phyloP scores from a whole-genome alignment of 64 coral and sea anemone species.

The Acropora tenuis region DNA sequence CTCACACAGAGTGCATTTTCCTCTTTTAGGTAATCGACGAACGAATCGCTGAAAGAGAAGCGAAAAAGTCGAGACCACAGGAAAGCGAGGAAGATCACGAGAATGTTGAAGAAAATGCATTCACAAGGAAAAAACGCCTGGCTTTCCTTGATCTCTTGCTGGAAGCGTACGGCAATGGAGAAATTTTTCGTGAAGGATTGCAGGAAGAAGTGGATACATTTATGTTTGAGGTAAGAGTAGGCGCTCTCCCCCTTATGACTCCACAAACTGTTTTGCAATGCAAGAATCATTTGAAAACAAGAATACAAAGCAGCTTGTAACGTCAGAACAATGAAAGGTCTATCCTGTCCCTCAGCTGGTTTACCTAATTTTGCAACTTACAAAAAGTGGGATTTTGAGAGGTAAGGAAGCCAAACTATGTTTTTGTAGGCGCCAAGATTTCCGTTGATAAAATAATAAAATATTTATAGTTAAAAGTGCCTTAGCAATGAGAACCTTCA shows the following conservation, averaged over 20 bases:
- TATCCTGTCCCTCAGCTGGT: no score
- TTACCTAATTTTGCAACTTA: no score
- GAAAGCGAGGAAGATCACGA: background rate
- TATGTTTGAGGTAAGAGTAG: constrained; percentile 71
- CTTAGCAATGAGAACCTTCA: no score
- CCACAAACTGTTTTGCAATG: no score
- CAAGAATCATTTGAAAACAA: no score
- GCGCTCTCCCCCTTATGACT: background rate
- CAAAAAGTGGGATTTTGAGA: no score
- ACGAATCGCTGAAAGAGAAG: constrained; percentile 42
- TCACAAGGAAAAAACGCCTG: constrained; percentile 13
- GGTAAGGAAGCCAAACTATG: no score
- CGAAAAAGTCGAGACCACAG: background rate
- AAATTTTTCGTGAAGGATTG: constrained; percentile 67
- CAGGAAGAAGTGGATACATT: constrained; percentile 87
- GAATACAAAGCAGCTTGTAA: no score
- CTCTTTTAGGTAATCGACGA: constrained; percentile 67
- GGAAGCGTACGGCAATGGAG: constrained; percentile 71
- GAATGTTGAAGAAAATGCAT: constrained; percentile 6
- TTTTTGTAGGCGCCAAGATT: no score
- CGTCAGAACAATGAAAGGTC: no score
- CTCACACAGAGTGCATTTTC: background rate
- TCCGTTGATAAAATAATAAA: no score
- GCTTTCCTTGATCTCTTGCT: constrained; percentile 81
- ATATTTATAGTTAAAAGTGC: no score